Evolutionary conservation across 1,140 invertebrate genomes (phyloP).

Genomic region (Drosophila repleta): DNA sequence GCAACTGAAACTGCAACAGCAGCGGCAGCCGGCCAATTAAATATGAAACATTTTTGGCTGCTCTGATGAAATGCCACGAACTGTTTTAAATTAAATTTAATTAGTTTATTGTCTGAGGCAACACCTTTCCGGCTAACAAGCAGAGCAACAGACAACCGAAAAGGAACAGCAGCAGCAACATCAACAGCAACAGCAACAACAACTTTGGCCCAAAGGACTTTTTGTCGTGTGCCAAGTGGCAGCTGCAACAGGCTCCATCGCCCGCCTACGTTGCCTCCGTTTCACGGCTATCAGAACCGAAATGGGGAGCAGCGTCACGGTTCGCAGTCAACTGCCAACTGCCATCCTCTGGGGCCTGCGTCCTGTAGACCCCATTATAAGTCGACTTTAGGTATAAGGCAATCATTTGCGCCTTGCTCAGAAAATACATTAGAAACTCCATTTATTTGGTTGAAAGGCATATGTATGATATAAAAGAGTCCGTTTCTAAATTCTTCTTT

Average conservation of each 20-base stretch:
- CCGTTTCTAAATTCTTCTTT: too few species aligned
- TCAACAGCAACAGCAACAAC: not conserved
- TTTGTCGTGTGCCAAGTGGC: slow-evolving; percentile 43
- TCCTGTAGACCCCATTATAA: slow-evolving; percentile 36
- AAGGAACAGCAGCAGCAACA: not conserved
- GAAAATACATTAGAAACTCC: too few species aligned
- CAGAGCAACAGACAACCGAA: slow-evolving; percentile 7
- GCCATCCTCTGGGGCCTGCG: not conserved
- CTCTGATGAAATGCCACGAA: slow-evolving; percentile 69
- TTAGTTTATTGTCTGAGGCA: slow-evolving; percentile 67
- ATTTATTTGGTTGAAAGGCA: too few species aligned
- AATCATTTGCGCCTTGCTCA: too few species aligned
- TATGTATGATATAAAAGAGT: too few species aligned
- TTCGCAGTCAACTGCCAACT: not conserved
- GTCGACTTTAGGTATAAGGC: not conserved
- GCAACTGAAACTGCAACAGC: slow-evolving; percentile 9
- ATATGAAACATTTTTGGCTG: slow-evolving; percentile 44
- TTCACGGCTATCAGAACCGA: not conserved
- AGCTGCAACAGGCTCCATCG: slow-evolving; percentile 30
- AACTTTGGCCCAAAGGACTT: slow-evolving; percentile 1
- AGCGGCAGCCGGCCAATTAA: slow-evolving; percentile 60
- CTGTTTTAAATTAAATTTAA: slow-evolving; percentile 82
- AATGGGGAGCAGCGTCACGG: slow-evolving; percentile 21
- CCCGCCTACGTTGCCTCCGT: slow-evolving; percentile 29
- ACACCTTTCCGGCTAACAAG: slow-evolving; percentile 56